Base-by-base conservation (phyloP, 1,140 invertebrate species). In the Medauroidea extradentata region DNA sequence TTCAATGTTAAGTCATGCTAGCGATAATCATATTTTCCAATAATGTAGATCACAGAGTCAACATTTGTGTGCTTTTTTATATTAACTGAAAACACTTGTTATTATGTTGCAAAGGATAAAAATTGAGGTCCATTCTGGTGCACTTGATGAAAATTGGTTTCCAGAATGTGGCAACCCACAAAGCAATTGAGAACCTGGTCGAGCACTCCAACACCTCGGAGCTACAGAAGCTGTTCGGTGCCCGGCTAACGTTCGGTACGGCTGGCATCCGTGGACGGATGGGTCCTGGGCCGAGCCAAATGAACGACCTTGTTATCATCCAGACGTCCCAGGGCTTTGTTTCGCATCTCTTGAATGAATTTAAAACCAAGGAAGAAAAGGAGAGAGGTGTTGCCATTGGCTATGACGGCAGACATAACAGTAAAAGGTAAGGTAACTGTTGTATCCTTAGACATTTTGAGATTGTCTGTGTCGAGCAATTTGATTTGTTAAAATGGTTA, bases 231-330 rank as follows among this genome's bases (percentile, higher is more conserved):
- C 69, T 87, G 46, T 83, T 90, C 24, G 74, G 86, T 49, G 73
- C 82, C 41, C 78, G 88, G 13, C 81, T 96, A 58, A 82, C 86
- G 66, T 96, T 95, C 75, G 93, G 92, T 21, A 96, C 94, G 4
- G 93, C 94, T 1, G 94, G 96, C 2, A 77, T 99, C 7, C 81
- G 98, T 59, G 92, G 91, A 0, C 78, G 79, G 60, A 99, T 99
- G 96, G 90, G 86, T 16, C 86, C 93, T 39, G 98, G 97, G 0
- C 98, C 90, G 70, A 84, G 83, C 65, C 87, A 88, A 55, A 96
- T 99, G 90, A 99, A 99, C 78, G 96, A 99, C 77, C 79, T 99
- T 24, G 96, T 98, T 0, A 89, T 99, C 25, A 84, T 99, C 48
- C 98, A 99, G 79, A 94, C 96, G 18, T 88, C 88, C 3, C 96